Evolutionary conservation across 2,797 vertebrate genomes (phyloP).

Genomic region (Momotus momota): DNA sequence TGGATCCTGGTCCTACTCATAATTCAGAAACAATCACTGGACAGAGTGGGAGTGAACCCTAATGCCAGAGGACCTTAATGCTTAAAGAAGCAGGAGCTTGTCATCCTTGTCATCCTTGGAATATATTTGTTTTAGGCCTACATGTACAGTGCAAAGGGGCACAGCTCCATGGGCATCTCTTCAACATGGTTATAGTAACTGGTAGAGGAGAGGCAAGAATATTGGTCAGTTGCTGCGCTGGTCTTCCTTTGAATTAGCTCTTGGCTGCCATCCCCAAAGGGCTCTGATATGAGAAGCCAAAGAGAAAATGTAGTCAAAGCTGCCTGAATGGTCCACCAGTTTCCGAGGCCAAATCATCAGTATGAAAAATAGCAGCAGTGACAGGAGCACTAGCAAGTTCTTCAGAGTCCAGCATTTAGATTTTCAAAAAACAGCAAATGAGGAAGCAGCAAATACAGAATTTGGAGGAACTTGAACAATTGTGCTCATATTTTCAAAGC

Average conservation of each 20-base stretch:
- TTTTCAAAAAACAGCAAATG: not conserved
- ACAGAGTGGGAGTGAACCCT: not conserved
- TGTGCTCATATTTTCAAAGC: not conserved
- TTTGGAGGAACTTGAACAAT: not conserved
- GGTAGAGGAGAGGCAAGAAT: not conserved
- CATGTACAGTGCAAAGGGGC: not conserved
- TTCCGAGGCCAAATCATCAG: not conserved
- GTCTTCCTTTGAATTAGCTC: not conserved
- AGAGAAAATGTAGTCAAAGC: not conserved
- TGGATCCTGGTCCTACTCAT: not conserved
- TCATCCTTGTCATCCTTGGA: not conserved
- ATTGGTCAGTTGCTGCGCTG: not conserved
- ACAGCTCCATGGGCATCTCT: not conserved
- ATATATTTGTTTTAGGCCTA: not conserved
- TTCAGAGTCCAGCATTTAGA: not conserved
- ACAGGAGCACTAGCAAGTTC: not conserved
- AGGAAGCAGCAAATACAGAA: not conserved
- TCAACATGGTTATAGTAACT: fast-evolving
- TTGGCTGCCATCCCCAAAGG: not conserved
- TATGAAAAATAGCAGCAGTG: not conserved
- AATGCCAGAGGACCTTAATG: not conserved
- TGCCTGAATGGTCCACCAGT: not conserved
- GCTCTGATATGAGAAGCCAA: not conserved
- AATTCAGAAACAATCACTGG: not conserved
- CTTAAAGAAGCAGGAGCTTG: not conserved